phyloP scores from a whole-genome alignment of 2,888 invertebrate species.

The Phengaris arion region DNA sequence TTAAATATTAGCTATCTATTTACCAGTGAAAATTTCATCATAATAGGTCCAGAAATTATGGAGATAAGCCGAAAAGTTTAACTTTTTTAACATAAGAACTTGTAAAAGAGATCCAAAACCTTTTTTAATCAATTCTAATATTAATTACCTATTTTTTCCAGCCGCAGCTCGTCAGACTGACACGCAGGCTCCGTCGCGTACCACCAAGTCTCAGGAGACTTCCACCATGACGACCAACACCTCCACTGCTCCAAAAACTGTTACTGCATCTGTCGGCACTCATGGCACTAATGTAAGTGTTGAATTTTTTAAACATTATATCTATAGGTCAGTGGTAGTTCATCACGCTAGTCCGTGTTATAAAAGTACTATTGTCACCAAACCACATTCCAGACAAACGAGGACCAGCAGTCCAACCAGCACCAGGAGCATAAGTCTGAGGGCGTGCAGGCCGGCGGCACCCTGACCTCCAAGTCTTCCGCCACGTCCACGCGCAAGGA shows the following conservation, averaged over 20 bases:
- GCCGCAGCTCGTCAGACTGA: conserved; percentile 69
- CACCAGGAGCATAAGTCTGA: conserved; percentile 84
- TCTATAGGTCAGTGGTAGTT: too few species aligned
- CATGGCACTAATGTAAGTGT: conserved; percentile 81
- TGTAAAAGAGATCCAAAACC: too few species aligned
- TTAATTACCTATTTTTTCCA: conserved; percentile 42
- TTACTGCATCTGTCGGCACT: conserved; percentile 83
- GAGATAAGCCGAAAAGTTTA: too few species aligned
- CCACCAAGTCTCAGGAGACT: conserved; percentile 86
- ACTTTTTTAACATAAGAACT: too few species aligned
- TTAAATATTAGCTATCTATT: too few species aligned
- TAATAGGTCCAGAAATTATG: too few species aligned
- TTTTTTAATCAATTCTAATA: neutral
- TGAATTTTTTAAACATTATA: neutral
- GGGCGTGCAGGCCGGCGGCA: conserved; percentile 90
- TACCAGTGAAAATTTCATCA: too few species aligned
- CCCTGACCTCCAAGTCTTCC: conserved; percentile 83
- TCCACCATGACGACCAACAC: conserved; percentile 83
- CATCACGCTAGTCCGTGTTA: too few species aligned
- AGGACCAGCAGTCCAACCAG: conserved; percentile 60
- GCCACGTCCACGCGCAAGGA: conserved; percentile 80
- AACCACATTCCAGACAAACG: conserved; percentile 55
- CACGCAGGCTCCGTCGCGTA: conserved; percentile 77
- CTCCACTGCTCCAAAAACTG: conserved; percentile 81
- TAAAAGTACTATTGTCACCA: too few species aligned